A percentile compares a stretch with the other conserved stretches of the same genome.
phyloP scores from a whole-genome alignment of 2,888 invertebrate species.

The Strigamia transsilvanica region DNA sequence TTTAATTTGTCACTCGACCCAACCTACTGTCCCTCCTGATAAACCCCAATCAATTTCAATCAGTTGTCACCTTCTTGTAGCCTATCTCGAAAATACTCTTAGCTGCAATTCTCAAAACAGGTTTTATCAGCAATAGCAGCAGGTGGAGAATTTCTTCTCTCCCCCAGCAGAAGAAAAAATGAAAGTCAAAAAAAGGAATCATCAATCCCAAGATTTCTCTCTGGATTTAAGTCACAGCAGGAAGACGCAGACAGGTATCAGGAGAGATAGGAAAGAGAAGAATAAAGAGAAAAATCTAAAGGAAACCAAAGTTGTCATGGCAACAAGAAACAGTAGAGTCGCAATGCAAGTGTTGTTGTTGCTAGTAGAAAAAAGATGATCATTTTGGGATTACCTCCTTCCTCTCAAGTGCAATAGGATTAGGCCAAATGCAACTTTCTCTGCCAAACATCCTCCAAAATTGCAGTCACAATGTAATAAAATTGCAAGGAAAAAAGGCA shows the following conservation, averaged over 20 bases:
- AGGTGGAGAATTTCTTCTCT: neutral
- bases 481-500: neutral
- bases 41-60: neutral
- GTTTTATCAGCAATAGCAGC: neutral
- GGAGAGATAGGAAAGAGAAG: neutral
- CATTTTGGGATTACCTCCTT: constrained; percentile 4
- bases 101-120: neutral
- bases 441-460: neutral
- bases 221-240: constrained; percentile 2
- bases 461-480: neutral
- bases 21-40: too few species aligned
- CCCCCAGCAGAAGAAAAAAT: neutral
- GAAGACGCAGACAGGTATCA: neutral
- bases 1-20: too few species aligned
- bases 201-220: constrained; percentile 4
- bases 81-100: neutral
- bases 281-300: neutral
- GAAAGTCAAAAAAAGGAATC: neutral
- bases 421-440: constrained; percentile 1
- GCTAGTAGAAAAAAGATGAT: constrained; percentile 13
- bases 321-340: neutral
- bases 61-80: neutral
- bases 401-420: constrained; percentile 20
- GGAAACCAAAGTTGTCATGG: constrained; percentile 15
- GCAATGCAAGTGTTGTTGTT: constrained; percentile 7